Percentiles rank a stretch among this genome's conserved stretches.
Conservation (phyloP, 2,113 vertebrate species). For the Proteles cristata region DNA sequence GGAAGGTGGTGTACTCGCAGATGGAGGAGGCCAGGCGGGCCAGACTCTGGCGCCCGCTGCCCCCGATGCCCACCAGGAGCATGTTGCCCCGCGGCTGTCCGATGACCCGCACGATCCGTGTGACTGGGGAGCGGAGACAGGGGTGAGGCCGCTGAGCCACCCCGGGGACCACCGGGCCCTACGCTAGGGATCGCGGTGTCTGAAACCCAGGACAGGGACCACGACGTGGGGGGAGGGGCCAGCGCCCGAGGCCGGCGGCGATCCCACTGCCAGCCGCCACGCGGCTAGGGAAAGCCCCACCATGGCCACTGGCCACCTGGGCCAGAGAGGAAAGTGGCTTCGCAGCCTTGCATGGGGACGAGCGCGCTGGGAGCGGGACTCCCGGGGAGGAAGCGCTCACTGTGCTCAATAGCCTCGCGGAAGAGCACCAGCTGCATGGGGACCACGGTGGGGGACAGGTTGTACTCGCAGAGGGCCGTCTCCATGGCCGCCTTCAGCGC, state of each 20-base stretch:
- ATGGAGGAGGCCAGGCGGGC: constrained; percentile 91
- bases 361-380: accelerated
- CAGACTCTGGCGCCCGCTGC: constrained; percentile 93
- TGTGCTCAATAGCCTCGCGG: constrained; percentile 92
- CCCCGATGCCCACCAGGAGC: constrained; percentile 93
- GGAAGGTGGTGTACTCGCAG: constrained; percentile 91
- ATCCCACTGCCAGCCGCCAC: background rate
- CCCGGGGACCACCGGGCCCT: background rate
- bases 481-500: constrained; percentile 90
- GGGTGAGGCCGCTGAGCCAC: background rate
- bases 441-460: constrained; percentile 87
- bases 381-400: constrained; percentile 78
- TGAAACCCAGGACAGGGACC: background rate
- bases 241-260: background rate
- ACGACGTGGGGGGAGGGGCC: background rate
- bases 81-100: constrained; percentile 94
- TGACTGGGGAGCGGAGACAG: constrained; percentile 58
- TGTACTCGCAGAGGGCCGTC: constrained; percentile 89
- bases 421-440: constrained; percentile 93
- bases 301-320: background rate
- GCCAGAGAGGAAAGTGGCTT: background rate
- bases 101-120: constrained; percentile 91
- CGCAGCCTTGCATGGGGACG: background rate
- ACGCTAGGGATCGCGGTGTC: background rate
- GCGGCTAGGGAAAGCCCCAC: background rate